Conservation (phyloP, 2,797 vertebrate genomes). For the Dipus sagitta region DNA sequence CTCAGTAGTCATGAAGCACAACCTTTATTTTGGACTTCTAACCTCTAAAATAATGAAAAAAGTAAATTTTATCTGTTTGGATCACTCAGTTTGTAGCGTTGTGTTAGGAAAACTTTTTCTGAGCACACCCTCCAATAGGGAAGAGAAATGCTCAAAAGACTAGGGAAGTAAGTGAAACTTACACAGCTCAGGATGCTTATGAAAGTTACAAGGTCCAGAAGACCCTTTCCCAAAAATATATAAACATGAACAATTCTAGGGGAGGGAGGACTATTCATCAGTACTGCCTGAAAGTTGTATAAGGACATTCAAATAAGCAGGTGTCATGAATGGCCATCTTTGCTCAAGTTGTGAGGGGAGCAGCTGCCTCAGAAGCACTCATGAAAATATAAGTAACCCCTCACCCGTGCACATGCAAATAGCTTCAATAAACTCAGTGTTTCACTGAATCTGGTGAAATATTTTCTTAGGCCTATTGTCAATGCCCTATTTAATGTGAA, state of each 20-base stretch:
- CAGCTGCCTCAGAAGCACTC: not conserved
- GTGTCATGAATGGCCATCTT: not conserved
- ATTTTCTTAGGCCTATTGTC: not conserved
- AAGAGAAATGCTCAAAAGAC: not conserved
- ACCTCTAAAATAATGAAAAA: not conserved
- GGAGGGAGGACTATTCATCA: too few relatives aligned
- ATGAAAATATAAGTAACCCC: not conserved
- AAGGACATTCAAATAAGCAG: too few relatives aligned
- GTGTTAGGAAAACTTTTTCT: too few relatives aligned
- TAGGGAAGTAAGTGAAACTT: not conserved
- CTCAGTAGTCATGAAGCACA: not conserved
- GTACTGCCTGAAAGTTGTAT: not conserved
- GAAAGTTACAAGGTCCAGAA: not conserved
- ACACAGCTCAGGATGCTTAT: not conserved
- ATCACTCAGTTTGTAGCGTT: not conserved
- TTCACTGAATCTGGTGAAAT: not conserved
- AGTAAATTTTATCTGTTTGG: not conserved
- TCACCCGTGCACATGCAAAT: too few relatives aligned
- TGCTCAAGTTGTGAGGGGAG: too few relatives aligned
- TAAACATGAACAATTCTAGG: not conserved
- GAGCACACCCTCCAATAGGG: too few relatives aligned
- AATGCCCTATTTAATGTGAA: not conserved
- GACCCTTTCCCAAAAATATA: not conserved
- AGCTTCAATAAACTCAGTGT: not conserved
- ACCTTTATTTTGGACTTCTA: not conserved